Conservation (phyloP, 2,113 vertebrate genomes). For the Bubo scandiacus region DNA sequence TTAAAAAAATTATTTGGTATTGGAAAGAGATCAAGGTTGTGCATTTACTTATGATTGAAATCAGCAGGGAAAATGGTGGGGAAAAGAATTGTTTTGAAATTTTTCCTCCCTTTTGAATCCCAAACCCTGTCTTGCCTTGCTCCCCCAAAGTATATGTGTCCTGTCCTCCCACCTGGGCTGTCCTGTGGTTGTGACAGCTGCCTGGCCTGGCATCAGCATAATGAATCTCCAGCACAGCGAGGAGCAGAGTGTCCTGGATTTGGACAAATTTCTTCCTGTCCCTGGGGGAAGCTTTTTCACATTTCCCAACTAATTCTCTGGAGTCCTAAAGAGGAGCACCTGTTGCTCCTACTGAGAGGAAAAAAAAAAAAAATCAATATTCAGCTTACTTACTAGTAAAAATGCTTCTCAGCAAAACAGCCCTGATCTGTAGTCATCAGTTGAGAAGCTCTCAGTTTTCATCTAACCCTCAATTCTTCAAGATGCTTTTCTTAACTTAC, state of each 20-base stretch:
- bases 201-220: neutral
- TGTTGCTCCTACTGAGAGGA: neutral
- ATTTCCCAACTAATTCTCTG: neutral
- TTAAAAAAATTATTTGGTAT: neutral
- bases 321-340: neutral
- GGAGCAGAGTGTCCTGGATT: neutral
- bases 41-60: neutral
- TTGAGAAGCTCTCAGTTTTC: neutral
- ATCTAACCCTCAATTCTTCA: neutral
- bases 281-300: accelerated
- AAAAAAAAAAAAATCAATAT: neutral
- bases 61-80: neutral
- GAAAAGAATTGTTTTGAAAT: neutral
- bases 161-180: neutral
- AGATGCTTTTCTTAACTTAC: neutral
- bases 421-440: neutral
- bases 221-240: neutral
- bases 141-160: neutral
- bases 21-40: neutral
- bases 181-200: neutral
- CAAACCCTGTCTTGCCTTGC: neutral
- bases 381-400: neutral
- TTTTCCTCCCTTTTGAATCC: neutral
- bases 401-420: neutral
- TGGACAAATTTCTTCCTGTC: neutral